Evolutionary conservation across 1,140 invertebrate genomes (phyloP).

Genomic region (Propsilocerus akamusi): DNA sequence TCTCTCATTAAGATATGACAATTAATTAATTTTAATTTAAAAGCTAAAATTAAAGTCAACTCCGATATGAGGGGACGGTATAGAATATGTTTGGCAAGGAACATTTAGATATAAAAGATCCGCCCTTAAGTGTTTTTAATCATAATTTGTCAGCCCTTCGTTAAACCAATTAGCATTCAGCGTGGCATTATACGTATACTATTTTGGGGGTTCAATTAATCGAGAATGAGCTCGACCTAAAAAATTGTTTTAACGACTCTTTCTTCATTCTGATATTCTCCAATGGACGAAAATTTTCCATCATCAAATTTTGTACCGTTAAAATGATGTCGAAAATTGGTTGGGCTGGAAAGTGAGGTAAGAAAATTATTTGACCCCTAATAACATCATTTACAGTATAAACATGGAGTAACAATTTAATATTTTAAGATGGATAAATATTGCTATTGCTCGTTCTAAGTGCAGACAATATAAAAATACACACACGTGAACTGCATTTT

Average conservation of each 20-base stretch:
- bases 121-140: neutral
- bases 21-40: slow-evolving; percentile 2
- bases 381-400: neutral
- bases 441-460: neutral
- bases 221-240: too few species aligned
- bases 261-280: too few species aligned
- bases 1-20: slow-evolving; percentile 3
- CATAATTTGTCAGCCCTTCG: neutral
- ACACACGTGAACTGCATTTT: slow-evolving; percentile 1
- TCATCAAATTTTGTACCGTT: too few species aligned
- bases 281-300: too few species aligned
- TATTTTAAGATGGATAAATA: neutral
- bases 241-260: too few species aligned
- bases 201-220: too few species aligned
- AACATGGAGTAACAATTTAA: neutral
- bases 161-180: neutral
- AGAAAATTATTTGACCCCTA: too few species aligned
- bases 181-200: too few species aligned
- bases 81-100: neutral
- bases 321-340: too few species aligned
- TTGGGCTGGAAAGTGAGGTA: too few species aligned
- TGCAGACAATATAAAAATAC: neutral
- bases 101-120: neutral
- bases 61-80: too few species aligned
- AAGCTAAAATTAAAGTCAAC: neutral